phyloP scores from a whole-genome alignment of 2,113 vertebrate genomes.

The Megaptera novaeangliae region DNA sequence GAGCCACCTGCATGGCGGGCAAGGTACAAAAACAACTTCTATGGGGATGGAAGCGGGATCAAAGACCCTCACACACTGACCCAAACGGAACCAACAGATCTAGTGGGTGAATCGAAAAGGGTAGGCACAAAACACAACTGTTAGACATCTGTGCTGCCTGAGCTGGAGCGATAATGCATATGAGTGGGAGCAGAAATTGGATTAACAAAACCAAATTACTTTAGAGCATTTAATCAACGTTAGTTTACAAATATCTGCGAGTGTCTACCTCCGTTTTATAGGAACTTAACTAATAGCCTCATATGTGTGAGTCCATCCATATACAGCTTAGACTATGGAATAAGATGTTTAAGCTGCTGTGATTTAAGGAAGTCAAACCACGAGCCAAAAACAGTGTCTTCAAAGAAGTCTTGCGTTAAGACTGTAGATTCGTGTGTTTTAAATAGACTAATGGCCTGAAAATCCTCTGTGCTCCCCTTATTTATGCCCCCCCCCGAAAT shows the following conservation, averaged over 20 bases:
- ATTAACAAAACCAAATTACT: not conserved
- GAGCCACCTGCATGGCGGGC: not conserved
- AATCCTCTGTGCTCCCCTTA: not conserved
- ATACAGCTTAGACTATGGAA: not conserved
- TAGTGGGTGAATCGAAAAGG: accelerated
- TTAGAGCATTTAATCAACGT: not conserved
- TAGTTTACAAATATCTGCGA: not conserved
- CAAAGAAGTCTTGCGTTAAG: not conserved
- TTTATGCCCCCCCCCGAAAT: accelerated
- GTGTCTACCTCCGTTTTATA: accelerated
- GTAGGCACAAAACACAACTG: accelerated
- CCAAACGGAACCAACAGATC: accelerated
- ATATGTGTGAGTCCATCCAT: accelerated
- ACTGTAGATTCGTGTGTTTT: not conserved
- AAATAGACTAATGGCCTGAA: not conserved
- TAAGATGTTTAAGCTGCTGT: not conserved
- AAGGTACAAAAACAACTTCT: not conserved
- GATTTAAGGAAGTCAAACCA: not conserved
- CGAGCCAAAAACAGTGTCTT: accelerated
- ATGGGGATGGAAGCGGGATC: not conserved
- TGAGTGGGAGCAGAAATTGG: accelerated
- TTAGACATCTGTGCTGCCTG: not conserved
- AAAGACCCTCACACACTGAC: not conserved
- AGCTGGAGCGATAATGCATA: not conserved
- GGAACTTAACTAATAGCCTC: not conserved